These are phyloP conservation scores for Forbesichthys agassizii DNA, from an alignment of 2,113 vertebrate species.

Conservation along the genomic window DNA sequence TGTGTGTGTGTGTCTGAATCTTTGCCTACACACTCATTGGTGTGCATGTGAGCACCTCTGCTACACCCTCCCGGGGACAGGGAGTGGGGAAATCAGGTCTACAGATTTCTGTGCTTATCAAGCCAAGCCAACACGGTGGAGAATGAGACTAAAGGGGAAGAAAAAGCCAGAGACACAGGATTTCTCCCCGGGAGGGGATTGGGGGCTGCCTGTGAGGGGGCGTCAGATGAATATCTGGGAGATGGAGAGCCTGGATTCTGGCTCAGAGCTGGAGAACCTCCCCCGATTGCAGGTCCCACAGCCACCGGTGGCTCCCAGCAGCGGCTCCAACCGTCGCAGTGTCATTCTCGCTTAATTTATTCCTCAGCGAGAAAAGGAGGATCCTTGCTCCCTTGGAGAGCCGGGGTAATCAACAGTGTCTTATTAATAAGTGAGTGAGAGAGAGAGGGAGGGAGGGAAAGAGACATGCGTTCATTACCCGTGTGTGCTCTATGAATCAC, in stretches of 20 bases:
- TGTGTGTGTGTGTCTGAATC: slow-evolving; percentile 21
- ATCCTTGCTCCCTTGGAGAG: slow-evolving; percentile 25
- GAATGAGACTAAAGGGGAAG: neutral
- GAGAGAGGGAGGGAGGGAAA: slow-evolving; percentile 16
- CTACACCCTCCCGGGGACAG: slow-evolving; percentile 2
- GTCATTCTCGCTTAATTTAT: slow-evolving; percentile 51
- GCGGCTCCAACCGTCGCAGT: slow-evolving; percentile 9
- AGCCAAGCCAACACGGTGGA: slow-evolving; percentile 57
- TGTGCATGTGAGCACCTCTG: neutral
- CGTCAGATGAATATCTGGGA: slow-evolving; percentile 64
- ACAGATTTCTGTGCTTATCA: slow-evolving; percentile 48
- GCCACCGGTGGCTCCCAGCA: slow-evolving; percentile 37
- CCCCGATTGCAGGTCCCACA: slow-evolving; percentile 22
- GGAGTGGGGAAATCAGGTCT: slow-evolving; percentile 53
- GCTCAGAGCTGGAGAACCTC: slow-evolving; percentile 45
- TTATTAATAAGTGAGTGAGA: slow-evolving; percentile 35
- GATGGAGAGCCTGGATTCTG: slow-evolving; percentile 49
- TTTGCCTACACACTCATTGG: neutral
- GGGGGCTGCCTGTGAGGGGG: slow-evolving; percentile 34
- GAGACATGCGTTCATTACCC: slow-evolving; percentile 11
- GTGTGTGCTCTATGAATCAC: slow-evolving; percentile 40
- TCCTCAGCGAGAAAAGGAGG: slow-evolving; percentile 25
- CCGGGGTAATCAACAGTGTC: slow-evolving; percentile 45
- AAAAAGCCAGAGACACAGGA: neutral
- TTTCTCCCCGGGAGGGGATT: slow-evolving; percentile 27